These are phyloP conservation scores for Acleris literana DNA, from an alignment of 2,888 invertebrate species.

Conservation along the genomic window DNA sequence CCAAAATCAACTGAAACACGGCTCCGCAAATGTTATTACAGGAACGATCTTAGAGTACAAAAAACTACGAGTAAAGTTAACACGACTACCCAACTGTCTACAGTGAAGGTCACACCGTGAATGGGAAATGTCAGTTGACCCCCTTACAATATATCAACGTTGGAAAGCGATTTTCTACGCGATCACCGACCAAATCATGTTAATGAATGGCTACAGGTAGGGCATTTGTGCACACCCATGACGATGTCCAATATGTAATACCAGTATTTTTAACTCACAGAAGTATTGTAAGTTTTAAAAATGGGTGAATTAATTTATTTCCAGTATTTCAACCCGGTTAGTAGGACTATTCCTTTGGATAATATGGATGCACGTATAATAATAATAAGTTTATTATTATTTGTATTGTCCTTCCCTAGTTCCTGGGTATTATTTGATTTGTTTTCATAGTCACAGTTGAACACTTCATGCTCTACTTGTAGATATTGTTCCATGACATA, in stretches of 20 bases:
- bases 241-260: conserved; percentile 45
- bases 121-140: conserved; percentile 56
- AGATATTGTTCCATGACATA: too few relatives aligned
- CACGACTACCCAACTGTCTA: conserved; percentile 39
- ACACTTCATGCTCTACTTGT: too few relatives aligned
- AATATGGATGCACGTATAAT: too few relatives aligned
- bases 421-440: too few relatives aligned
- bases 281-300: conserved; percentile 39
- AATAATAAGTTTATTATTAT: too few relatives aligned
- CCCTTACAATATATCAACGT: conserved; percentile 61
- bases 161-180: conserved; percentile 73
- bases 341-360: not conserved
- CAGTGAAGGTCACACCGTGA: conserved; percentile 60
- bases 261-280: conserved; percentile 17
- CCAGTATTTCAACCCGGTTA: conserved; percentile 9
- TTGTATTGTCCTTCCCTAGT: too few relatives aligned
- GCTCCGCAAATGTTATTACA: conserved; percentile 14
- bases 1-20: conserved; percentile 36
- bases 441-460: too few relatives aligned
- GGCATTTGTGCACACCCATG: conserved; percentile 56
- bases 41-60: conserved; percentile 5
- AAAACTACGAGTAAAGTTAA: conserved; percentile 11
- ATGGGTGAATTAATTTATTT: conserved; percentile 9
- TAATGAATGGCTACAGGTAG: conserved; percentile 60
- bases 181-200: conserved; percentile 69